Evolutionary conservation across 1,140 invertebrate species (phyloP), one percentile per base, ranked within the genome.

Genomic region (Bombus polaris): DNA sequence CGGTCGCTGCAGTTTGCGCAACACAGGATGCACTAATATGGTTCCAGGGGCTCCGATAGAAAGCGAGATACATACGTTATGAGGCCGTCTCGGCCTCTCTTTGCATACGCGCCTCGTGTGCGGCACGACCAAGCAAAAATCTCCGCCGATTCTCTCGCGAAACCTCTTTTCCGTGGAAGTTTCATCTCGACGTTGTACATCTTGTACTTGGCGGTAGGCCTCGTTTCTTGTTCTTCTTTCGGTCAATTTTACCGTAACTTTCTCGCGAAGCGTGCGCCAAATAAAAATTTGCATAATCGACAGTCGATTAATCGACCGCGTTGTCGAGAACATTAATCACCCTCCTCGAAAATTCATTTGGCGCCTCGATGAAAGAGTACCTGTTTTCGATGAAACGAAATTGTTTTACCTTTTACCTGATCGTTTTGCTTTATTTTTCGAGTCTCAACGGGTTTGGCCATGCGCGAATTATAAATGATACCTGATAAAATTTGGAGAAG

Each of bases 61-160:
- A 90, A 90, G 89, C 86, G 88, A 90, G 89, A 90, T 90, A 87
- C 88, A 90, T 90, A 89, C 89, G 88, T 90, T 90, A 90, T 89
- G 89, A 90, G 75, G 89, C 81, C 78, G 53, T 66, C 39, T 62
- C 65, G 68, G 81, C 73, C 86, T 81, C 86, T 81, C 85, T 87
- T 90, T 90, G 88, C 88, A 87, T 89, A 87, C 74, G 68, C 74
- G 88, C 57, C 65, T 73, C 59, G 81, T 70, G 75, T 72, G 86
- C 82, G 75, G 77, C 57, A 37, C 13, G 22, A 39, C 32, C 32
- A 32, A 25, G 65, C 65, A 85, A 89, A 87, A 89, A 87, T 84
- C 77, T 10, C 37, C 70, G 65, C 72, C 70, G 57, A 82, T 89
- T 81, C 65, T 68, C n/a, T 37, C 65, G 70, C 85, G 57, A 85